phyloP scores from a whole-genome alignment of 2,797 vertebrate genomes.

The Notoglanidium macrostoma region DNA sequence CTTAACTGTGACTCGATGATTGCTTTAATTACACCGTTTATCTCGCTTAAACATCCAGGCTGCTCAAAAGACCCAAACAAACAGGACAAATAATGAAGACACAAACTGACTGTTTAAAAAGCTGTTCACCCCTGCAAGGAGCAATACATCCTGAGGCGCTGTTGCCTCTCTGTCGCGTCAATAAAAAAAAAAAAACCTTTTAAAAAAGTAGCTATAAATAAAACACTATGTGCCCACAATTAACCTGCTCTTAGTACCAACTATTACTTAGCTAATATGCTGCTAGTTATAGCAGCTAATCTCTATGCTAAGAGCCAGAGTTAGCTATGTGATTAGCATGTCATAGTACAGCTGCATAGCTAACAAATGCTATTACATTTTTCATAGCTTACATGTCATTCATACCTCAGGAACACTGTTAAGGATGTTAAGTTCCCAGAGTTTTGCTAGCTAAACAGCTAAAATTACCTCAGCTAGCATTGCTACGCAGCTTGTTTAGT shows the following conservation, averaged over 20 bases:
- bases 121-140: background rate
- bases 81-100: background rate
- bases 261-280: background rate
- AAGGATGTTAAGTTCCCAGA: background rate
- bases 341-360: background rate
- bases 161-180: background rate
- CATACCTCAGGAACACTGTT: background rate
- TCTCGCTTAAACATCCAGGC: background rate
- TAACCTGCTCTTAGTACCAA: background rate
- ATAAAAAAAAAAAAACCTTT: no score
- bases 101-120: background rate
- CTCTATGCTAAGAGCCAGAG: background rate
- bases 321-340: background rate
- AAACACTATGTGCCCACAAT: background rate
- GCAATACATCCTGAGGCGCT: background rate
- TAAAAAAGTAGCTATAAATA: no score
- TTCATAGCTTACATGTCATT: background rate
- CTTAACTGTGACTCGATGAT: background rate
- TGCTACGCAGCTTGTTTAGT: background rate
- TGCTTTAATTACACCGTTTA: background rate
- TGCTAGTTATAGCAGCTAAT: constrained; percentile 5
- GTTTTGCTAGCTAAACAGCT: background rate
- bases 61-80: background rate
- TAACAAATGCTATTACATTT: background rate
- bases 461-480: background rate